Evolutionary conservation across 1,140 invertebrate species (phyloP).

Genomic region (Pristionchus pacificus): DNA sequence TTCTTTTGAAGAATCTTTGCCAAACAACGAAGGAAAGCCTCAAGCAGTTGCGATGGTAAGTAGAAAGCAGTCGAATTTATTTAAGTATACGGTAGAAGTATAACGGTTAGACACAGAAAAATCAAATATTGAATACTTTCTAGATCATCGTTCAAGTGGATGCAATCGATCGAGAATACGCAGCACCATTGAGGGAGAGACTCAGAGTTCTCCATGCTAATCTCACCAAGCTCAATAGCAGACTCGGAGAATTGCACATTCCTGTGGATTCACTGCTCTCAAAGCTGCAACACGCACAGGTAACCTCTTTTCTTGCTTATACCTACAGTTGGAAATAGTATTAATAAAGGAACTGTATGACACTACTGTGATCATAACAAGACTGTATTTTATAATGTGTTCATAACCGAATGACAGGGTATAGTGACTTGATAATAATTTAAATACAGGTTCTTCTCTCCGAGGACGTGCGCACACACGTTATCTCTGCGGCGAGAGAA

Average conservation of each 20-base stretch:
- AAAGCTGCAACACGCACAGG: slow-evolving; percentile 36
- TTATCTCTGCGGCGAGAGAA: slow-evolving; percentile 32
- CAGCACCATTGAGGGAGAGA: slow-evolving; percentile 16
- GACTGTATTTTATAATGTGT: no score
- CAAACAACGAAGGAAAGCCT: slow-evolving; percentile 10
- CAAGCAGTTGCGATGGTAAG: slow-evolving; percentile 10
- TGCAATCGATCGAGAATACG: slow-evolving; percentile 19
- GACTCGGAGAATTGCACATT: slow-evolving; percentile 29
- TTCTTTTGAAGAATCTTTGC: slow-evolving; percentile 21
- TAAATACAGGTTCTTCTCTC: slow-evolving; percentile 24
- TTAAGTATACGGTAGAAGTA: neutral
- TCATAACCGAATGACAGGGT: no score
- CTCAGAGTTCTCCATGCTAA: slow-evolving; percentile 26
- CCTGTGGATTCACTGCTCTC: slow-evolving; percentile 29
- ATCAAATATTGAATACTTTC: no score
- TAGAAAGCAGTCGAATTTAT: neutral
- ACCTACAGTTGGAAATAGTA: no score
- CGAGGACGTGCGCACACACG: slow-evolving; percentile 28
- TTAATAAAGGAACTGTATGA: no score
- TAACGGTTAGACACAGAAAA: no score
- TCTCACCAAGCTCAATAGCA: slow-evolving; percentile 28
- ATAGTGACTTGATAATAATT: no score
- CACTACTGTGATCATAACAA: no score
- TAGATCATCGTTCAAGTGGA: slow-evolving; percentile 23
- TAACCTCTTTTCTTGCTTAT: no score